Conservation (phyloP, 2,888 invertebrate species). For the Lordiphosa fenestrarum region DNA sequence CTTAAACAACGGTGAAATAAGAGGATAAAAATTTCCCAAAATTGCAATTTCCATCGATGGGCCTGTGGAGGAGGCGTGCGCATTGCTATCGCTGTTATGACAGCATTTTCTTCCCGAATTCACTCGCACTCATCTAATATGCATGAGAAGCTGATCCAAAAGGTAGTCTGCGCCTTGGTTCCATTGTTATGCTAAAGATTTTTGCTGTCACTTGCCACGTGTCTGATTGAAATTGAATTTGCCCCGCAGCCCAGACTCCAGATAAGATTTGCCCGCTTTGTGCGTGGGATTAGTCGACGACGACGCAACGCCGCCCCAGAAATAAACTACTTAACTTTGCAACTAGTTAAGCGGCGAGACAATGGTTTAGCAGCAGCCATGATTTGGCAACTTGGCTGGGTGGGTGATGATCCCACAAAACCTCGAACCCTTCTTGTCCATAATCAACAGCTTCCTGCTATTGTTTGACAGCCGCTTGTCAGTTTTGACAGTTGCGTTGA, state of each 20-base stretch:
- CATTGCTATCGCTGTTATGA: slow-evolving; percentile 68
- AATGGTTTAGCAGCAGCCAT: slow-evolving; percentile 39
- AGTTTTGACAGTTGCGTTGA: slow-evolving; percentile 70
- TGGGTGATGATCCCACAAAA: slow-evolving; percentile 25
- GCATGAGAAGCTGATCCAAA: slow-evolving; percentile 62
- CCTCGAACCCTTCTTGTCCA: slow-evolving; percentile 56
- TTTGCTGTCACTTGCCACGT: slow-evolving; percentile 70
- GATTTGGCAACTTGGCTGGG: slow-evolving; percentile 48
- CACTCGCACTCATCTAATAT: slow-evolving; percentile 61
- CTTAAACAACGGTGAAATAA: slow-evolving; percentile 57
- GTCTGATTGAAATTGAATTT: slow-evolving; percentile 76
- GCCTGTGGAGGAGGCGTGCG: slow-evolving; percentile 6
- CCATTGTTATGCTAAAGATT: slow-evolving; percentile 72
- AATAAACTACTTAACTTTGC: slow-evolving; percentile 77
- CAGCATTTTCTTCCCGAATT: slow-evolving; percentile 48
- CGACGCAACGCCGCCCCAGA: slow-evolving; percentile 40
- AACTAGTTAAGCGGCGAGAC: slow-evolving; percentile 73
- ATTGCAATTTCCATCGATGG: slow-evolving; percentile 29
- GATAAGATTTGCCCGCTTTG: slow-evolving; percentile 35
- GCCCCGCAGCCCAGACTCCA: slow-evolving; percentile 17
- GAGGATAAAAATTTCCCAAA: slow-evolving; percentile 22
- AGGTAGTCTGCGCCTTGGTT: slow-evolving; percentile 39
- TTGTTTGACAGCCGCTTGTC: slow-evolving; percentile 60
- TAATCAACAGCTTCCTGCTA: slow-evolving; percentile 60
- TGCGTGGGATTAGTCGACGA: slow-evolving; percentile 43